Conservation (phyloP, 2,888 invertebrate species). For the Abscondita cerata region DNA sequence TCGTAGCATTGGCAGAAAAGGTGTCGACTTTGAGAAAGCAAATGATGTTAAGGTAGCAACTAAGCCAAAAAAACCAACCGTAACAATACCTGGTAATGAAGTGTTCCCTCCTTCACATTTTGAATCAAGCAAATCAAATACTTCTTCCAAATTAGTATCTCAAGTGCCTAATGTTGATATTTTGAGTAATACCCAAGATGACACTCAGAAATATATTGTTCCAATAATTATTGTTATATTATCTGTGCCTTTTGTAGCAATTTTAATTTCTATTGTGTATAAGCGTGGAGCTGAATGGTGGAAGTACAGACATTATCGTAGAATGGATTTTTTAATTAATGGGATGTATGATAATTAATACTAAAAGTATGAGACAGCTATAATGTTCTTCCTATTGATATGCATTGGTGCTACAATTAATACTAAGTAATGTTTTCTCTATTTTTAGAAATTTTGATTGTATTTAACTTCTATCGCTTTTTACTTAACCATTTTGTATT, state of each 20-base stretch:
- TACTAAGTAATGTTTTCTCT: too few species aligned
- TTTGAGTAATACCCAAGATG: slow-evolving; percentile 40
- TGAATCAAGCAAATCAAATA: slow-evolving; percentile 22
- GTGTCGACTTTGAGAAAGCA: slow-evolving; percentile 47
- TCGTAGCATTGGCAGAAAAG: slow-evolving; percentile 48
- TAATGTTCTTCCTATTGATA: too few species aligned
- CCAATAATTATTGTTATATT: slow-evolving; percentile 77
- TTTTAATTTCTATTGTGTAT: slow-evolving; percentile 70
- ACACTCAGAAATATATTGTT: slow-evolving; percentile 70
- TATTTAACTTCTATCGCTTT: too few species aligned
- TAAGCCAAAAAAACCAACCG: slow-evolving; percentile 61
- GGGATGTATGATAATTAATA: slow-evolving; percentile 85
- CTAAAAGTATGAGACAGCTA: too few species aligned
- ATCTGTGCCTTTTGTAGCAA: slow-evolving; percentile 76
- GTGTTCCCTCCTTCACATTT: slow-evolving; percentile 22
- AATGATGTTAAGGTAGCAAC: slow-evolving; percentile 43
- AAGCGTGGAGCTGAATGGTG: slow-evolving; percentile 81
- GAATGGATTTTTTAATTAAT: slow-evolving; percentile 89
- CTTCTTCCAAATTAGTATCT: slow-evolving; percentile 11
- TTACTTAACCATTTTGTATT: too few species aligned
- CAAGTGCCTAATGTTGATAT: slow-evolving; percentile 40
- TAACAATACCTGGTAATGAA: slow-evolving; percentile 59
- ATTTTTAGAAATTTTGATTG: too few species aligned
- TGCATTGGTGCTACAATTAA: too few species aligned
- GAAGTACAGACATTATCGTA: slow-evolving; percentile 83